These are phyloP conservation scores for Tautogolabrus adspersus DNA, from an alignment of 2,113 vertebrate species.

Conservation along the genomic window DNA sequence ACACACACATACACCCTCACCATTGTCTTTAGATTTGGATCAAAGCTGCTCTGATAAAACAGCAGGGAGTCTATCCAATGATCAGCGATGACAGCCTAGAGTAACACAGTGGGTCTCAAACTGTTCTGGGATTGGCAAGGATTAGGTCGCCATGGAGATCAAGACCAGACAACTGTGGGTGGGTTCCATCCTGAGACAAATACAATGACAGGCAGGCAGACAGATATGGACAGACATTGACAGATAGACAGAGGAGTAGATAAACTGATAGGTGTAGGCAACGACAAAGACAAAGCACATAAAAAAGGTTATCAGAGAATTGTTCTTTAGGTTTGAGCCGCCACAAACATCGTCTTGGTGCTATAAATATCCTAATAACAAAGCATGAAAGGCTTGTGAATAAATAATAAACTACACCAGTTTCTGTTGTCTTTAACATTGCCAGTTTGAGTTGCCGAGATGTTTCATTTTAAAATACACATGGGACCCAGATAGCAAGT, in stretches of 20 bases:
- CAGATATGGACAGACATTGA: conserved; percentile 49
- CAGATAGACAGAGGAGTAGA: conserved; percentile 27
- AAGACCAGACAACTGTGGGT: conserved; percentile 70
- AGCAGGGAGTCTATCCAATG: conserved; percentile 49
- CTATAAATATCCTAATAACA: conserved; percentile 29
- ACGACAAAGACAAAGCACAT: conserved; percentile 4
- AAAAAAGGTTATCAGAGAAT: conserved; percentile 8
- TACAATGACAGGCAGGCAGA: conserved; percentile 53
- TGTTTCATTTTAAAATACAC: conserved; percentile 44
- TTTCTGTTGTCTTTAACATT: conserved; percentile 47
- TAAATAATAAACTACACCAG: conserved; percentile 52
- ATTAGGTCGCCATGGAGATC: conserved; percentile 76
- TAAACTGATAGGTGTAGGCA: conserved; percentile 8
- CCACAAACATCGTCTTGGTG: conserved; percentile 14
- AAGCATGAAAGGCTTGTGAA: conserved; percentile 34
- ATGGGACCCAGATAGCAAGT: conserved; percentile 9
- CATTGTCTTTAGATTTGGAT: conserved; percentile 47
- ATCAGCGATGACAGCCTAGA: conserved; percentile 66
- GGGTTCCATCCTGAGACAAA: conserved; percentile 61
- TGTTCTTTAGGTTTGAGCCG: background rate
- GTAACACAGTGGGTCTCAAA: conserved; percentile 54
- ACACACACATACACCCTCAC: background rate
- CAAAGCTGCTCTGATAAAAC: conserved; percentile 55
- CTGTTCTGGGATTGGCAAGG: conserved; percentile 69
- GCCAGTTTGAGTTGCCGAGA: conserved; percentile 36